Conservation (phyloP, 1,140 invertebrate species). For the Hycleus cichorii region DNA sequence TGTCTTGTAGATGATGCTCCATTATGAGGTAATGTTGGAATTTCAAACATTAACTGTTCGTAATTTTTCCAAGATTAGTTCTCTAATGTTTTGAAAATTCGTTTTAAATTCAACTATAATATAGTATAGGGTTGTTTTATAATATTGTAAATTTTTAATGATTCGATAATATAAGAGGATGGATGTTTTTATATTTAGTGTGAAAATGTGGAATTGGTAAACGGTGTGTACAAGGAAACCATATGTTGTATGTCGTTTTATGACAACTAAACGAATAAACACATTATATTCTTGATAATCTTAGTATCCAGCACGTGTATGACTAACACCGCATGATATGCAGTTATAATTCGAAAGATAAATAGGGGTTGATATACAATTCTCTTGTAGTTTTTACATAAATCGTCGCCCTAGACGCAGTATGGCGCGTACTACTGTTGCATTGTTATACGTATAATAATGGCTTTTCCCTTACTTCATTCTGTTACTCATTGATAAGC, state of each 20-base stretch:
- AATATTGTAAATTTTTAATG: too few species aligned
- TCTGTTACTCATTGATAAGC: constrained; percentile 27
- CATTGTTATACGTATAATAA: constrained; percentile 28
- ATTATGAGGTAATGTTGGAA: too few species aligned
- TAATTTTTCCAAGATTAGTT: too few species aligned
- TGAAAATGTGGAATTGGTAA: constrained; percentile 11
- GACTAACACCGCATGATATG: constrained; percentile 31
- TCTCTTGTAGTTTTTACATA: constrained; percentile 30
- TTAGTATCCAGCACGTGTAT: constrained; percentile 21
- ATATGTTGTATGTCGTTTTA: constrained; percentile 13
- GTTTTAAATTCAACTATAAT: too few species aligned
- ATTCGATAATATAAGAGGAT: too few species aligned
- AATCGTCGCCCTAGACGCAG: constrained; percentile 24
- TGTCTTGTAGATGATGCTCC: too few species aligned
- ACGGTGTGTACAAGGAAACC: constrained; percentile 9
- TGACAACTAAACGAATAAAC: constrained; percentile 13
- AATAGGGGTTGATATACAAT: constrained; percentile 32
- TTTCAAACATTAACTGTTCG: too few species aligned
- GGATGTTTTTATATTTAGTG: background rate
- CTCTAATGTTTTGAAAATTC: too few species aligned
- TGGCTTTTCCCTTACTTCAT: constrained; percentile 11
- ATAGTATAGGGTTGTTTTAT: too few species aligned
- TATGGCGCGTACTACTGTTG: constrained; percentile 9
- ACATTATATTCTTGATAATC: constrained; percentile 16
- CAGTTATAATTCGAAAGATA: constrained; percentile 32